Conservation (phyloP, 1,140 invertebrate species). For the Theocolax elegans region DNA sequence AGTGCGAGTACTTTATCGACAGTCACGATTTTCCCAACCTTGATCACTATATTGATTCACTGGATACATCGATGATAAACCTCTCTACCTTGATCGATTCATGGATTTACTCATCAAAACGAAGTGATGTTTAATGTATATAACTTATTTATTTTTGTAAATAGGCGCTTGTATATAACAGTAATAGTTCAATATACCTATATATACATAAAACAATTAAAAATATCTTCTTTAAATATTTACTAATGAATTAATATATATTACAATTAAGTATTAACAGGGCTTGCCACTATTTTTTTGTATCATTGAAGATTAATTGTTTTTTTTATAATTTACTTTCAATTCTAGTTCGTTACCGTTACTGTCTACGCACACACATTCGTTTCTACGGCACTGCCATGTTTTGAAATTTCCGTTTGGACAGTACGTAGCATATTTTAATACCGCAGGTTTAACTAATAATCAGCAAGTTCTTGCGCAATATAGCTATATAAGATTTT, state of each 20-base stretch:
- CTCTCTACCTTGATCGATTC: no score
- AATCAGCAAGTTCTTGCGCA: constrained; percentile 68
- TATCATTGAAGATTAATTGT: constrained; percentile 58
- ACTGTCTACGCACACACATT: constrained; percentile 71
- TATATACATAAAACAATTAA: not conserved
- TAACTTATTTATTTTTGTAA: constrained; percentile 34
- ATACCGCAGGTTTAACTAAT: constrained; percentile 53
- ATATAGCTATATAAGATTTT: constrained; percentile 60
- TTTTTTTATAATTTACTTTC: constrained; percentile 52
- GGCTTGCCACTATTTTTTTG: constrained; percentile 42
- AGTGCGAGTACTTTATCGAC: constrained; percentile 12
- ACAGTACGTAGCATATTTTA: constrained; percentile 69
- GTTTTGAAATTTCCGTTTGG: constrained; percentile 71
- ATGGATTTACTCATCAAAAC: no score
- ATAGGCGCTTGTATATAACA: constrained; percentile 40
- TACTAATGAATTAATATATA: no score
- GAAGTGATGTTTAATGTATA: constrained; percentile 1
- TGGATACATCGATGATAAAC: not conserved
- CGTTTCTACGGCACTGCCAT: constrained; percentile 70
- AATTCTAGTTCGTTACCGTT: constrained; percentile 68
- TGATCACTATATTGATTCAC: not conserved
- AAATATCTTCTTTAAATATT: no score
- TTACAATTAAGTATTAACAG: no score
- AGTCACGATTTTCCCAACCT: not conserved
- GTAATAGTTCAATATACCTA: not conserved